Evolutionary conservation across 2,888 invertebrate genomes (phyloP).

Genomic region (Lissonota sp.): DNA sequence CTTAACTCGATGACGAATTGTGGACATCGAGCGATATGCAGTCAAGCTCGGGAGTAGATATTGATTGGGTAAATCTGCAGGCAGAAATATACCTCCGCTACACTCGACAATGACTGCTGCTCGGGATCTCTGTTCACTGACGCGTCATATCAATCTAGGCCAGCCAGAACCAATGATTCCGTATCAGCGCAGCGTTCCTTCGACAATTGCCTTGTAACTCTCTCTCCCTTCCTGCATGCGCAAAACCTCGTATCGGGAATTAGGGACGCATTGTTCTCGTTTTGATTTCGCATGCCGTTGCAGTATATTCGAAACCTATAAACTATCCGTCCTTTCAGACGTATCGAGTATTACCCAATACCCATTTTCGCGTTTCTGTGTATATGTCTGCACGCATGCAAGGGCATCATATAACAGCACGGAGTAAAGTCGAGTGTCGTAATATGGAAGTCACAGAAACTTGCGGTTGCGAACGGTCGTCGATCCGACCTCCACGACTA

Average conservation of each 20-base stretch:
- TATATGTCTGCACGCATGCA: constrained; percentile 64
- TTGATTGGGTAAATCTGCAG: background rate
- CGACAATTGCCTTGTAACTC: constrained; percentile 1
- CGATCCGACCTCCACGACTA: constrained; percentile 53
- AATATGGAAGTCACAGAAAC: background rate
- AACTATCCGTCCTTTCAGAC: constrained; percentile 41
- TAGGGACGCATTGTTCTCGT: constrained; percentile 56
- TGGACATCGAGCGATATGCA: background rate
- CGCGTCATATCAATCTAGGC: constrained; percentile 51
- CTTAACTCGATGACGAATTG: constrained; percentile 15
- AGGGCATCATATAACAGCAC: constrained; percentile 3
- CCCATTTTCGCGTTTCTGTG: constrained; percentile 1
- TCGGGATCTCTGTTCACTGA: constrained; percentile 22
- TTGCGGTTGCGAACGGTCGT: constrained; percentile 39
- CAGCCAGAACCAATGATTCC: constrained; percentile 54
- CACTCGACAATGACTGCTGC: background rate
- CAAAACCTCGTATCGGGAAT: constrained; percentile 59
- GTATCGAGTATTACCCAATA: constrained; percentile 31
- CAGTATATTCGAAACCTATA: constrained; percentile 52
- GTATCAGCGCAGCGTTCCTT: constrained; percentile 49
- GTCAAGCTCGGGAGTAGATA: background rate
- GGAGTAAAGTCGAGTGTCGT: constrained; percentile 9
- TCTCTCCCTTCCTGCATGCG: constrained; percentile 1
- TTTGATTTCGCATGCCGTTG: constrained; percentile 45
- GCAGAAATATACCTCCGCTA: background rate